A percentile compares a stretch with the other conserved stretches of the same genome.
These are phyloP conservation scores for Epizoanthus scotinus DNA, from an alignment of 92 coral and sea anemone genomes.

Conservation along the genomic window DNA sequence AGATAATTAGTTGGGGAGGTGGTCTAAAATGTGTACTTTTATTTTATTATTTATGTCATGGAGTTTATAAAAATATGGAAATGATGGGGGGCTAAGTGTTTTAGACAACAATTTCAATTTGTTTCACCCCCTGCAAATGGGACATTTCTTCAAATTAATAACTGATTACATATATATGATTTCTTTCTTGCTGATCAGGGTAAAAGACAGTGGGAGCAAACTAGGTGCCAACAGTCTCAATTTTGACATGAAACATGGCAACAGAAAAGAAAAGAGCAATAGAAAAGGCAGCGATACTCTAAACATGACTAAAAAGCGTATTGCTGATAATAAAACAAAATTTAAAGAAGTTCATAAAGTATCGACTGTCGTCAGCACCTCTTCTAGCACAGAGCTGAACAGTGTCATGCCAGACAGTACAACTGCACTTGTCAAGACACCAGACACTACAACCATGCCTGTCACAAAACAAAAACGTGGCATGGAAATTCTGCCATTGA, in stretches of 20 bases:
- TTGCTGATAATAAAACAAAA: not conserved
- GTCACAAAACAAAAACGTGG: not conserved
- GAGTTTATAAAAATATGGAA: too few species aligned
- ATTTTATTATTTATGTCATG: too few species aligned
- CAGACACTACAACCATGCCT: not conserved
- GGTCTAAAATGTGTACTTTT: too few species aligned
- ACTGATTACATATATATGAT: too few species aligned
- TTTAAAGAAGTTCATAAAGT: not conserved
- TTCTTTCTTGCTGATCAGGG: not conserved
- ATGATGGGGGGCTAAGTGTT: too few species aligned
- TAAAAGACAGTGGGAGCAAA: not conserved
- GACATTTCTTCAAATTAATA: too few species aligned
- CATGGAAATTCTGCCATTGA: slow-evolving; percentile 2
- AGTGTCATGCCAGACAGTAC: not conserved
- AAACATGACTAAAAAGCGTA: not conserved
- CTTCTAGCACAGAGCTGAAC: not conserved
- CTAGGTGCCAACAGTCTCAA: too few species aligned
- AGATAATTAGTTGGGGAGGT: too few species aligned
- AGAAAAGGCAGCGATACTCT: not conserved
- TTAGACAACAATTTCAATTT: too few species aligned
- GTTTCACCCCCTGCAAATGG: too few species aligned
- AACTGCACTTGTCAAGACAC: not conserved
- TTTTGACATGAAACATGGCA: too few species aligned
- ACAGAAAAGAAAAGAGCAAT: not conserved
- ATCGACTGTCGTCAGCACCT: not conserved